Evolutionary conservation across 2,113 vertebrate genomes (phyloP), one percentile per base, ranked within the genome.

Genomic region (Puntigrus tetrazona): DNA sequence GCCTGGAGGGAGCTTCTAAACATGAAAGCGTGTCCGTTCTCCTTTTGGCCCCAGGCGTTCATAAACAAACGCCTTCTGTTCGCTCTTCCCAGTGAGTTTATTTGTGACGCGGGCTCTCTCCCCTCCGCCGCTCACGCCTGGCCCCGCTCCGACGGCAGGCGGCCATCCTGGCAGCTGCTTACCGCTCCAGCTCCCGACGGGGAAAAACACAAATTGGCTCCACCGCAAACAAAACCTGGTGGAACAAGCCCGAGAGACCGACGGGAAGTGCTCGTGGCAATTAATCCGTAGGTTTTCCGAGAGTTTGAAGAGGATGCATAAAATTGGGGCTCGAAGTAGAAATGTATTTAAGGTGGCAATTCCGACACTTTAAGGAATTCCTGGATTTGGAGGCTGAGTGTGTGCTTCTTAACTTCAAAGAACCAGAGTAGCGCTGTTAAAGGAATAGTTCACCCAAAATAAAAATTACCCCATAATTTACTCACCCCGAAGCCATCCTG

Each of bases 151-250:
- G 76, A 88, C 89, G 88, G 84, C 92, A 92, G 91, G 92, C 90
- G 90, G 92, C 88, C 81, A 81, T 85, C 84, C 85, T 75, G 90
- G 87, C 92, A 92, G 91, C 92, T 90, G 92, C 88, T 88, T 86
- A 86, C 90, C 91, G 84, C 88, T 90, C 88, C 43, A 83, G 83
- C 61, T 86, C 88, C 85, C 22, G 1, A 75, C 55, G 88, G 79
- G 79, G 79, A 84, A 90, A 90, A 85, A 89, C 81, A 87, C 88
- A 90, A 85, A 57, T 80, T 89, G 88, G 83, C 88, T 89, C 74
- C 87, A 88, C 88, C 87, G 82, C 88, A 92, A 94, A 92, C 88
- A 88, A 87, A 92, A 88, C 85, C 86, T 89, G 86, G 80, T 81
- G 75, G 85, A 85, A 81, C 83, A 84, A 59, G 9, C 59, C 86